phyloP scores from a whole-genome alignment of 2,888 invertebrate genomes.

The Kuschelorhynchus macadamiae region DNA sequence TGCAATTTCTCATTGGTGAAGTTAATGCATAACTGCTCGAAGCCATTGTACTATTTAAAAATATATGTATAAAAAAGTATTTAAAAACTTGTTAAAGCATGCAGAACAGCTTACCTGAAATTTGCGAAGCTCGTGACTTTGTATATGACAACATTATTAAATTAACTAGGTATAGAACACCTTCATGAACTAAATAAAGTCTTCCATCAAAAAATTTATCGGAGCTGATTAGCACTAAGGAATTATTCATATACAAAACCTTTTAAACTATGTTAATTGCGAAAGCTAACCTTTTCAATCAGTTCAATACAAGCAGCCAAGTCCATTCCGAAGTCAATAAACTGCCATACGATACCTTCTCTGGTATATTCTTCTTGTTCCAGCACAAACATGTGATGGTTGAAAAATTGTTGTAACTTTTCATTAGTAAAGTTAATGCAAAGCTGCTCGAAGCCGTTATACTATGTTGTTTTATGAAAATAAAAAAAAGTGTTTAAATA shows the following conservation, averaged over 20 bases:
- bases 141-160: not conserved
- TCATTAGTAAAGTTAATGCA: conserved; percentile 99
- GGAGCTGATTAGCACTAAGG: not conserved
- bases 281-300: conserved; percentile 88
- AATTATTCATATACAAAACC: not conserved
- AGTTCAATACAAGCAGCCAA: conserved; percentile 98
- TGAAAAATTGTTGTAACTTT: conserved; percentile 99
- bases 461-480: conserved; percentile 71
- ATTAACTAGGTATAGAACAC: no score
- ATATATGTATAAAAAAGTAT: not conserved
- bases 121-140: not conserved
- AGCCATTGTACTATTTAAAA: conserved; percentile 85
- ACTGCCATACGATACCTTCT: conserved; percentile 98
- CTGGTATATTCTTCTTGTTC: conserved; percentile 99
- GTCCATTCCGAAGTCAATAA: conserved; percentile 99
- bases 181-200: no score
- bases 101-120: conserved; percentile 21
- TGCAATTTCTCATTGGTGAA: conserved; percentile 98
- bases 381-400: conserved; percentile 99
- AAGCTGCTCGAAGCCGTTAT: conserved; percentile 99
- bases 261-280: not conserved
- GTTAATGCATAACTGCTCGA: conserved; percentile 98
- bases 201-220: no score
- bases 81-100: conserved; percentile 9
- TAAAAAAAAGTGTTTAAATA: conserved; percentile 32